Conservation (phyloP, 2,113 vertebrate species). For the Ia io region DNA sequence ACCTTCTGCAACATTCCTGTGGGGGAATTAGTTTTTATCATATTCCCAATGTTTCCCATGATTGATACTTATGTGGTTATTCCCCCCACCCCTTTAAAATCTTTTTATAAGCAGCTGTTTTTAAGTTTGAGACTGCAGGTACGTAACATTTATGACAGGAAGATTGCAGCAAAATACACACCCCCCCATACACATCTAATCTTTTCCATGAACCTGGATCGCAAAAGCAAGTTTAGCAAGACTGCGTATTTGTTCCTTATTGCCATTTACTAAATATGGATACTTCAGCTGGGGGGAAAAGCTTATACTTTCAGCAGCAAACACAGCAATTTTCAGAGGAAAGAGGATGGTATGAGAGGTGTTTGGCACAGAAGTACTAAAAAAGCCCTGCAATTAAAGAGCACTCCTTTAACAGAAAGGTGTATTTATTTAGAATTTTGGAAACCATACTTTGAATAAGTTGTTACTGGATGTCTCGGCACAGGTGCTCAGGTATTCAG, state of each 20-base stretch:
- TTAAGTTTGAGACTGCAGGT: neutral
- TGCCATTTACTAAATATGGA: constrained; percentile 17
- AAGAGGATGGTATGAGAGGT: neutral
- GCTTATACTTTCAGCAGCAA: neutral
- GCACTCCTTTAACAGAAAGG: constrained; percentile 24
- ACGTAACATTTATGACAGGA: neutral
- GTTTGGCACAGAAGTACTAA: neutral
- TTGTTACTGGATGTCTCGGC: constrained; percentile 42
- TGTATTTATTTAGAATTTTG: constrained; percentile 58
- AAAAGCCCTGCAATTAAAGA: constrained; percentile 48
- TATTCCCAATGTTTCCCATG: neutral
- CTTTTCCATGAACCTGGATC: neutral
- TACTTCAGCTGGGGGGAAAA: neutral
- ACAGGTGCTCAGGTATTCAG: constrained; percentile 32
- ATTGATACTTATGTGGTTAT: neutral
- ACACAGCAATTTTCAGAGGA: constrained; percentile 7
- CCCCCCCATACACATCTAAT: neutral
- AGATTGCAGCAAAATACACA: neutral
- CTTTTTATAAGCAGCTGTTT: neutral
- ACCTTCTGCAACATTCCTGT: neutral
- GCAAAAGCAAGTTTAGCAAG: constrained; percentile 12
- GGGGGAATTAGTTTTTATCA: neutral
- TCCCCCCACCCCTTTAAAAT: neutral
- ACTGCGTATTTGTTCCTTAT: neutral
- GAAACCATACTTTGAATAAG: constrained; percentile 66